These are phyloP conservation scores for Eleutherodactylus coqui DNA, from an alignment of 2,797 vertebrate genomes.

Conservation along the genomic window DNA sequence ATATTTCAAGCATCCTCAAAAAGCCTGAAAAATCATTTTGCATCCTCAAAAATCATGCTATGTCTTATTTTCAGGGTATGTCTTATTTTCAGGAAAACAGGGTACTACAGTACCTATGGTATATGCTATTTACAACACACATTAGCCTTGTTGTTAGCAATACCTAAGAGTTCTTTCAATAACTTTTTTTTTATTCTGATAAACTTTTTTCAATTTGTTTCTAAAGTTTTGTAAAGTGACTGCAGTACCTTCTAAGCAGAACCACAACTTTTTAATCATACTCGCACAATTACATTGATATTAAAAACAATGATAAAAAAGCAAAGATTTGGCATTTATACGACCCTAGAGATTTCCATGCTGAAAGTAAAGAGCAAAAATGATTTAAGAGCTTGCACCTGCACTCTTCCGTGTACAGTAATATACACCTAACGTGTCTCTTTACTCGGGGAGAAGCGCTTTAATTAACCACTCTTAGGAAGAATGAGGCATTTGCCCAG, in stretches of 20 bases:
- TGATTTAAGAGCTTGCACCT: constrained; percentile 56
- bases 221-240: not conserved
- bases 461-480: constrained; percentile 57
- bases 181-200: not conserved
- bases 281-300: constrained; percentile 29
- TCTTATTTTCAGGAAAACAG: too few species aligned
- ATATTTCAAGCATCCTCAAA: too few species aligned
- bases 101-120: too few species aligned
- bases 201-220: not conserved
- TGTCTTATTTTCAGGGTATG: too few species aligned
- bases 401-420: constrained; percentile 29
- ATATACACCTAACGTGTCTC: constrained; percentile 39
- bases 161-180: not conserved
- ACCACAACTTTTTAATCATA: constrained; percentile 31
- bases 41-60: too few species aligned
- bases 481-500: constrained; percentile 42
- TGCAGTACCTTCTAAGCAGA: not conserved
- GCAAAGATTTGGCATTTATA: constrained; percentile 30
- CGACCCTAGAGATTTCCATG: constrained; percentile 18
- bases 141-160: too few species aligned
- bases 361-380: constrained; percentile 27
- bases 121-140: too few species aligned
- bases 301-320: constrained; percentile 48
- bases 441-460: constrained; percentile 42
- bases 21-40: too few species aligned